Base-by-base conservation (phyloP, 2,888 invertebrate genomes). In the Syrphus vitripennis region DNA sequence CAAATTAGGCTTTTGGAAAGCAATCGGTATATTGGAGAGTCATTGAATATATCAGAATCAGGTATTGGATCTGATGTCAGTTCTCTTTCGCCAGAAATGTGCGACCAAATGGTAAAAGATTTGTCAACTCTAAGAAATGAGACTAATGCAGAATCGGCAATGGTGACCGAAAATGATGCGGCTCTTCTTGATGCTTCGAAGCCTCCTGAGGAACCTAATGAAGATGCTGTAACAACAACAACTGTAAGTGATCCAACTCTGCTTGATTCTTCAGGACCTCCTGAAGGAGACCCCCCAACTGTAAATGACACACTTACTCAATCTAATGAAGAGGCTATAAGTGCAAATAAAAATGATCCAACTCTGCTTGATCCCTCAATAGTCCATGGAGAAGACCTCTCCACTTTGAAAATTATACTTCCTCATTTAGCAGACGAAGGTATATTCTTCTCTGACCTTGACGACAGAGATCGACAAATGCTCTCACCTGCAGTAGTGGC, bases 401-500 rank as follows among this genome's bases (percentile, higher is more conserved):
- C 72, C 12, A 57, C 79, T 24, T 59, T 81, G 34, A 76, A 79
- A 80, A 63, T 87, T 48, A 45, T 81, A 40, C 70, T 90, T 21
- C 89, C 89, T 40, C 84, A 88, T 69, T 45, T 83, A 70, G 90
- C 92, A 84, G 91, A 92, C 84, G 92, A 92, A 87, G 92, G 92
- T 79, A 89, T 92, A 77, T 90, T 88, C 78, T 90, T 92, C 87
- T 89, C 91, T 74, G 92, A 92, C 83, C 71, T 90, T 24, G 91
- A 91, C 79, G 91, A 91, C 53, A 87, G 89, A 31, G 91, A 90
- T 14, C 87, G 86, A 4, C 88, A 82, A 37, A 89, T 90, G 88
- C 79, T 91, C 3, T 90, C 90, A 34, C 91, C 91, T 2, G 88
- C 88, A 31, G 89, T 90, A 7, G 87, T 89, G 57, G 88, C 89